These are phyloP conservation scores for Pygathrix nemaeus DNA, from an alignment of 2,113 vertebrate species.

Conservation along the genomic window DNA sequence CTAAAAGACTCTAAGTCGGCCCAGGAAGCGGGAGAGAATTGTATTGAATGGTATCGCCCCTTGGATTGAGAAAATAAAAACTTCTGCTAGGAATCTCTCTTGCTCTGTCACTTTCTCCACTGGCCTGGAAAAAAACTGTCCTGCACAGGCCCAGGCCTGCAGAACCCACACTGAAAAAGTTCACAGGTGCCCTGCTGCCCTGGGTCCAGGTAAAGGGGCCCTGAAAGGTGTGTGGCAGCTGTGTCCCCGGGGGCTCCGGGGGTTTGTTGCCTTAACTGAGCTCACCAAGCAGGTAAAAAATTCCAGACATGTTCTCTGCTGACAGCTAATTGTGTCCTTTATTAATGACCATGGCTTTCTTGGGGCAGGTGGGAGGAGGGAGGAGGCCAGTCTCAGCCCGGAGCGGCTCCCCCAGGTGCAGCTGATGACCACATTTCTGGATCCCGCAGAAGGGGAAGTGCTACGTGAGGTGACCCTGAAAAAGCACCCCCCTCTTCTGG, in stretches of 20 bases:
- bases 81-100: slow-evolving; percentile 52
- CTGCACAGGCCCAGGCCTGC: slow-evolving; percentile 42
- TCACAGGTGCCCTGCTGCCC: slow-evolving; percentile 11
- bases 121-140: slow-evolving; percentile 53
- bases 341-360: slow-evolving; percentile 77
- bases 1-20: neutral
- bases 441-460: slow-evolving; percentile 13
- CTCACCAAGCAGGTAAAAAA: slow-evolving; percentile 76
- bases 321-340: slow-evolving; percentile 80
- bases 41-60: neutral
- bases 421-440: slow-evolving; percentile 59
- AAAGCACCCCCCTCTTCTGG: neutral
- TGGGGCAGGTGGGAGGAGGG: slow-evolving; percentile 56
- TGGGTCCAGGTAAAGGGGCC: neutral
- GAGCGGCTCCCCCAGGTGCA: slow-evolving; percentile 52
- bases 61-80: neutral
- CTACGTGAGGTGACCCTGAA: slow-evolving; percentile 60
- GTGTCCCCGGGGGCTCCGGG: slow-evolving; percentile 40
- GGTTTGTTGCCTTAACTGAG: slow-evolving; percentile 74
- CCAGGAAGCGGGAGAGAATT: neutral
- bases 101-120: slow-evolving; percentile 61
- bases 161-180: neutral
- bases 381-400: neutral
- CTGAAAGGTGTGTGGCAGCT: slow-evolving; percentile 63
- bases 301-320: slow-evolving; percentile 76